phyloP scores from a whole-genome alignment of 2,888 invertebrate species.

The Isotomurus palustris region DNA sequence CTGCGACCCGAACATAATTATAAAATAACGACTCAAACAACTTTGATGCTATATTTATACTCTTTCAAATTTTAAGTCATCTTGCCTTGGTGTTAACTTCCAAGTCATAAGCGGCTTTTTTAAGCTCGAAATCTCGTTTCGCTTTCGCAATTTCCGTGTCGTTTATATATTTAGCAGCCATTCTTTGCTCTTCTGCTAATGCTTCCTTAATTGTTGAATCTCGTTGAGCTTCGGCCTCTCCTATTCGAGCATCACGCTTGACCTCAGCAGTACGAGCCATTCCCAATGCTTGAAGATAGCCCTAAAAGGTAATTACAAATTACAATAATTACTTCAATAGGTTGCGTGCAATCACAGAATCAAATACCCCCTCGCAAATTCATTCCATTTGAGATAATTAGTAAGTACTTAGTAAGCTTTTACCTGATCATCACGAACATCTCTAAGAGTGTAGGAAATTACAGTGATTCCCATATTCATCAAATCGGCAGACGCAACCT shows the following conservation, averaged over 20 bases:
- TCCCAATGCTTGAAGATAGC: constrained; percentile 88
- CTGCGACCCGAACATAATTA: constrained; percentile 47
- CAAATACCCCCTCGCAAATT: too few species aligned
- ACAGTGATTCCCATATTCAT: constrained; percentile 96
- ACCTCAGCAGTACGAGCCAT: constrained; percentile 94
- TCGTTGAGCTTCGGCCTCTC: constrained; percentile 90
- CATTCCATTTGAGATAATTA: too few species aligned
- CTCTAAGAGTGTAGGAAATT: constrained; percentile 89
- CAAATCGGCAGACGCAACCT: constrained; percentile 89
- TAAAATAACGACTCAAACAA: too few species aligned
- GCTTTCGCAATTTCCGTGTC: constrained; percentile 97
- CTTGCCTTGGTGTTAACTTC: constrained; percentile 88
- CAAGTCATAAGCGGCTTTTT: constrained; percentile 94
- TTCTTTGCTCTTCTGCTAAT: constrained; percentile 90
- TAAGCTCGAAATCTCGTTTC: constrained; percentile 90
- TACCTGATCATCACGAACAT: constrained; percentile 92
- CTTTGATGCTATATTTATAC: not conserved
- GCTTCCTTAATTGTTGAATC: constrained; percentile 81
- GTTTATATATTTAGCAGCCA: constrained; percentile 79
- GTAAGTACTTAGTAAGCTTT: constrained; percentile 45
- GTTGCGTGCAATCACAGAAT: not conserved
- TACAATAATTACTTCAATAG: not conserved
- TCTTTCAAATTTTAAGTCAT: not conserved
- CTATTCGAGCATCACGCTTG: constrained; percentile 91
- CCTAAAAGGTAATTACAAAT: constrained; percentile 54